phyloP scores from a whole-genome alignment of 2,113 vertebrate species.

The Phalacrocorax pelagicus region DNA sequence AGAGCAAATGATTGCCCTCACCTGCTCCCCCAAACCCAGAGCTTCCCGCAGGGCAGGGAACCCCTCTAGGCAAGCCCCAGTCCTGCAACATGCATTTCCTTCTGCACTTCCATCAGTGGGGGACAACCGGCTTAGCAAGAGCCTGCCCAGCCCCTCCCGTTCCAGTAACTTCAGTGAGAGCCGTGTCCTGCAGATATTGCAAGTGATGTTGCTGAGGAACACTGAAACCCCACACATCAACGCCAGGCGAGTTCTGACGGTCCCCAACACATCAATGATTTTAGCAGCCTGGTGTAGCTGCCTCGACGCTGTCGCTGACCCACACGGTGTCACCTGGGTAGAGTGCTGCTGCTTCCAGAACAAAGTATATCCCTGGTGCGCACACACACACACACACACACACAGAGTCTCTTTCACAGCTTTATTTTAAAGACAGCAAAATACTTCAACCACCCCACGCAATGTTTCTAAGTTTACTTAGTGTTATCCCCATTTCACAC shows the following conservation, averaged over 20 bases:
- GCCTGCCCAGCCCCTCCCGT: neutral
- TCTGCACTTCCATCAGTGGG: neutral
- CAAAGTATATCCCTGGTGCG: neutral
- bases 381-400: fast-evolving
- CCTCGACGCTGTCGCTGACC: neutral
- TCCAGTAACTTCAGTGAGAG: neutral
- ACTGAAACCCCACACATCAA: neutral
- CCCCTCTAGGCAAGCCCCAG: fast-evolving
- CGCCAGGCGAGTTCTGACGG: neutral
- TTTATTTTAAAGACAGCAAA: neutral
- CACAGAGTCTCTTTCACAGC: neutral
- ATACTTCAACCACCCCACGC: neutral
- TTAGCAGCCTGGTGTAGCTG: neutral
- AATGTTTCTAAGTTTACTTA: constrained; percentile 23
- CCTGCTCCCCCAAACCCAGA: too few species aligned
- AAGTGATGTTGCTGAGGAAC: neutral
- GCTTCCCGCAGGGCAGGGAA: neutral
- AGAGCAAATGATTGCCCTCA: neutral
- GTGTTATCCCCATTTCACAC: neutral
- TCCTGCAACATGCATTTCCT: neutral
- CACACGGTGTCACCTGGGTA: neutral
- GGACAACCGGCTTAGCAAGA: neutral
- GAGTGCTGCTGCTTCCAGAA: neutral
- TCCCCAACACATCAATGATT: neutral
- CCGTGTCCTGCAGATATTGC: neutral